Evolutionary conservation across 2,113 vertebrate species (phyloP), one percentile per base, ranked within the genome.

Genomic region (Sapajus apella): DNA sequence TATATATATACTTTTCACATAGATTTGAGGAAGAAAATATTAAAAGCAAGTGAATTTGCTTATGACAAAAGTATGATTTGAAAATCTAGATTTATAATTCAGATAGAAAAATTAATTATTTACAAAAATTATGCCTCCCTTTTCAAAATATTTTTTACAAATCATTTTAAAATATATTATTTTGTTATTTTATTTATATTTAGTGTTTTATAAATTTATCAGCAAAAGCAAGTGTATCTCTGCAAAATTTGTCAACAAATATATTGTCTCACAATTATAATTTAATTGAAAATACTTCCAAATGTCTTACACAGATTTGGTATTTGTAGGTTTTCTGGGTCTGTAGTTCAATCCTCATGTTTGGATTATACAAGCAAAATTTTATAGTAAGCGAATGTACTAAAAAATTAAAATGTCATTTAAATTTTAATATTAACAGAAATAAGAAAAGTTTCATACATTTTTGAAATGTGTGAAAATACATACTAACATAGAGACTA

Each of bases 221-320:
- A 45, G 8, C 17, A 16, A 97, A 80, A 80, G 23, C 58, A 58
- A 10, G 37, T 81, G 16, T 79, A 87, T 27, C 14, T 56, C 17
- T 79, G 30, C 68, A 55, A 56, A 89, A 90, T 96, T 87, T 93
- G 25, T 95, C 61, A 90, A 17, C 45, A 82, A 92, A 45, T 96
- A 80, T 79, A 30, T 80, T 93, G n/a, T 83, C 73, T 40, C 45
- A 88, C 3, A 77, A 91, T 52, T 90, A 66, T 82, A 14, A 92
- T 92, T 85, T 87, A 43, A 94, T 43, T 92, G 30, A 80, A 88
- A 75, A 50, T 37, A 72, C 20, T 40, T 83, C 32, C 52, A 87
- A 92, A 66, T 75, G 18, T 80, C 13, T 96, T 79, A 77, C 16
- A 72, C 25, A 43, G 32, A 64, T 76, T 91, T 94, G 55, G 11